Evolutionary conservation across 2,113 vertebrate genomes (phyloP), one percentile per base, ranked within the genome.

Genomic region (Argyrosomus japonicus): DNA sequence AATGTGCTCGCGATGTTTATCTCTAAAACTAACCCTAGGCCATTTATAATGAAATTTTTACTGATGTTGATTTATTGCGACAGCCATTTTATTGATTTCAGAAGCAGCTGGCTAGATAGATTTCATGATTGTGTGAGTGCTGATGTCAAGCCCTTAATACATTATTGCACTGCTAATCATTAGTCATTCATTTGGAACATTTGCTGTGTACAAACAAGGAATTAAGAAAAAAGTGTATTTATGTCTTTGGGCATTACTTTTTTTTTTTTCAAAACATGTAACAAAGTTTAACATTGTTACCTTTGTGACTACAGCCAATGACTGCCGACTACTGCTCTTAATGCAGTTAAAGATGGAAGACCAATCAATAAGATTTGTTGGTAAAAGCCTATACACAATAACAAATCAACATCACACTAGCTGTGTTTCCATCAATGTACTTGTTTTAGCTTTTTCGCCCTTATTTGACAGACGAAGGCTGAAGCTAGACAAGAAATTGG

Each of bases 41-140:
- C 79, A 76, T 73, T 73, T 73, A 43, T 79, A 87, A 79, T 89
- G 62, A 56, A 19, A 56, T 88, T 80, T 83, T 23, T 45, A 78
- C 53, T 84, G 65, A 87, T 70, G 78, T 23, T 84, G 74, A 90
- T 90, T 81, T 73, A 87, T 82, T 85, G 12, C 15, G 10, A 82
- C 58, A 78, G 74, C 9, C 73, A 45, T 67, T 84, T 78, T 64
- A 88, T 82, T 85, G 72, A 90, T 91, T 86, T 84, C 65, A 76
- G 50, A 47, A 57, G 57, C 50, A 76, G 71, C 32, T 64, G 58
- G 63, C 40, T 27, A 62, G 51, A 75, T 77, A 71, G 68, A 81
- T 63, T 80, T 83, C 63, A 77, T 63, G 40, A 73, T 29, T 68
- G 50, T 65, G 18, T 57, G 43, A 67, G 68, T 43, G 23, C 29